phyloP scores from a whole-genome alignment of 53 echinoderm and acorn worm genomes.

The Holothuria scabra region DNA sequence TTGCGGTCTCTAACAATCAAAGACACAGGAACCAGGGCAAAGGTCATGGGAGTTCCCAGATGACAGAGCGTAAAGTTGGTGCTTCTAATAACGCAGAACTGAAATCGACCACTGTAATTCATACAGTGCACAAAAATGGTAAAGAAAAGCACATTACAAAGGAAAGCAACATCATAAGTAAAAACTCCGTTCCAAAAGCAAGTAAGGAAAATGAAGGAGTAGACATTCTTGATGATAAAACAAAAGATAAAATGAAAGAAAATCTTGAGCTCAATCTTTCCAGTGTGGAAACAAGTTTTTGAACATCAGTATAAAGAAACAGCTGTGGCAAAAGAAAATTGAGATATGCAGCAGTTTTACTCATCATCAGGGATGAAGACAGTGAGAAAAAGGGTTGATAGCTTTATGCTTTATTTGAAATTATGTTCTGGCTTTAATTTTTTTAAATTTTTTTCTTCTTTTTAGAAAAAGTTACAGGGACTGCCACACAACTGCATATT shows the following conservation, averaged over 20 bases:
- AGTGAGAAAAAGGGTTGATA: too few relatives aligned
- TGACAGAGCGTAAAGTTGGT: conserved; percentile 5
- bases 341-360: too few relatives aligned
- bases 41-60: not conserved
- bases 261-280: conserved; percentile 23
- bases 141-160: not conserved
- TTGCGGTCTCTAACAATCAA: conserved; percentile 28
- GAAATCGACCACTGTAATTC: not conserved
- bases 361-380: too few relatives aligned
- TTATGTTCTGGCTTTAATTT: too few relatives aligned
- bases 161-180: not conserved
- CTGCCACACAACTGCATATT: too few relatives aligned
- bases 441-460: too few relatives aligned
- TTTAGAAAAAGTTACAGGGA: too few relatives aligned
- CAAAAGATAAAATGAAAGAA: conserved; percentile 22
- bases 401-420: too few relatives aligned
- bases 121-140: conserved; percentile 11
- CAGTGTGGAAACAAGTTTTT: conserved; percentile 34
- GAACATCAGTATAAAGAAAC: not conserved
- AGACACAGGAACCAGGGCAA: conserved; percentile 6
- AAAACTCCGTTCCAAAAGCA: not conserved
- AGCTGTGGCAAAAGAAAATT: too few relatives aligned
- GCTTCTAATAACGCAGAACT: not conserved
- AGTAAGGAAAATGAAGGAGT: not conserved
- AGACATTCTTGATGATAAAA: not conserved